These are phyloP conservation scores for Drosophila jambulina DNA, from an alignment of 1,140 invertebrate genomes.

Conservation along the genomic window DNA sequence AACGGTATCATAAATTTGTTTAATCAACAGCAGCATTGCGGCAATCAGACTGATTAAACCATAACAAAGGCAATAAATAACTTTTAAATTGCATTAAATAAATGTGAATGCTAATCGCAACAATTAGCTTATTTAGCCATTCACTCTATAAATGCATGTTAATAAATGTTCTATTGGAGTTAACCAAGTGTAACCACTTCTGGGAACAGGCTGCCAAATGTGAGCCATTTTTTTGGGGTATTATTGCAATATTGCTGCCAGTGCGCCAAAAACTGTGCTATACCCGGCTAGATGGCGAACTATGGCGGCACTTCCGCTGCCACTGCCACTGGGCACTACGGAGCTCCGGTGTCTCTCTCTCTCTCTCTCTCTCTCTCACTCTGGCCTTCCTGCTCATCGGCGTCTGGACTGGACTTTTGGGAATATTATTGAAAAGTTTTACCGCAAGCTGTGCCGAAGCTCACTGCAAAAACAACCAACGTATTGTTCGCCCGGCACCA, in stretches of 20 bases:
- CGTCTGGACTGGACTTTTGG: constrained; percentile 77
- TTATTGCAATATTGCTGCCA: constrained; percentile 75
- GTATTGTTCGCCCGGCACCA: constrained; percentile 61
- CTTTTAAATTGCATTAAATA: background rate
- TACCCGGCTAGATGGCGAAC: constrained; percentile 56
- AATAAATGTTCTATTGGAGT: constrained; percentile 11
- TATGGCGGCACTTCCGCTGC: constrained; percentile 76
- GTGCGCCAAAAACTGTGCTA: constrained; percentile 66
- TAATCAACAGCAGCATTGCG: background rate
- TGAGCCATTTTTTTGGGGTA: constrained; percentile 23
- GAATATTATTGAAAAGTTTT: constrained; percentile 82
- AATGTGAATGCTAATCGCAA: background rate
- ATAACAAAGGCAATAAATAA: background rate
- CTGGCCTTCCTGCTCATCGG: constrained; percentile 24
- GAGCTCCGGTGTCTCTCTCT: constrained; percentile 29
- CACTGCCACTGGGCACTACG: constrained; percentile 29
- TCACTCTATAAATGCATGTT: background rate
- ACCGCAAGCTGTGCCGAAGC: constrained; percentile 75
- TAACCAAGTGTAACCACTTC: constrained; percentile 7
- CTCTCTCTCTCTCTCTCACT: constrained; percentile 31
- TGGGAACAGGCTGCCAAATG: constrained; percentile 33
- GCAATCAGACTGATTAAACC: background rate
- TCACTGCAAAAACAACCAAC: constrained; percentile 71
- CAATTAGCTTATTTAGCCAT: background rate
- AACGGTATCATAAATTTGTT: constrained; percentile 5